Evolutionary conservation across 2,888 invertebrate genomes (phyloP).

Genomic region (Drosophila pseudotalamancana): DNA sequence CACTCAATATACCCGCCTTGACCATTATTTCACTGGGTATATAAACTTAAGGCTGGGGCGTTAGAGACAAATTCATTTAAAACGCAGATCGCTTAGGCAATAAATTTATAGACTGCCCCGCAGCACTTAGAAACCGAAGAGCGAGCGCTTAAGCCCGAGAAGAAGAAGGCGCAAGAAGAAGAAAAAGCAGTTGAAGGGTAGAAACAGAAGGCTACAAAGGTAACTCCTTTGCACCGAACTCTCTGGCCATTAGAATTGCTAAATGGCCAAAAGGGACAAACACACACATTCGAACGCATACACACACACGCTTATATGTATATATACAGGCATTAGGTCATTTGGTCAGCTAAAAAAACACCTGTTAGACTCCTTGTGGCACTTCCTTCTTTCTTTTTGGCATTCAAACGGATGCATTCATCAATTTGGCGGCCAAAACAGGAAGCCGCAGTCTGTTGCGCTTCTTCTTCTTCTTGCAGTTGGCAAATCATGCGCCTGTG

Average conservation of each 20-base stretch:
- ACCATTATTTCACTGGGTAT: too few relatives aligned
- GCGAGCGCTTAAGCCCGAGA: not conserved
- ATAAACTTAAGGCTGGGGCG: conserved; percentile 52
- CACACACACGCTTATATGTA: not conserved
- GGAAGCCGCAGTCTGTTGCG: conserved; percentile 46
- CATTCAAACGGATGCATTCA: conserved; percentile 80
- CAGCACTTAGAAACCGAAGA: conserved; percentile 38
- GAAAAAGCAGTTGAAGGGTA: too few relatives aligned
- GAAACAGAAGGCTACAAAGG: too few relatives aligned
- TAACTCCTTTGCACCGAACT: too few relatives aligned
- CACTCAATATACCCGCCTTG: too few relatives aligned
- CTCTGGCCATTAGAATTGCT: conserved; percentile 72
- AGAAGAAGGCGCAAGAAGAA: not conserved
- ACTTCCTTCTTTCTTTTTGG: conserved; percentile 51
- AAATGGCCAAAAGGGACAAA: conserved; percentile 44
- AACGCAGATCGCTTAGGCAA: conserved; percentile 63
- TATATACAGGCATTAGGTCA: conserved; percentile 79
- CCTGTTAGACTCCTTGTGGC: conserved; percentile 58
- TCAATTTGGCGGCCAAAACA: conserved; percentile 74
- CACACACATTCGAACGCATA: conserved; percentile 48
- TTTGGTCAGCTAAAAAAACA: conserved; percentile 76
- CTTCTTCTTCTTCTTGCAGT: conserved; percentile 19
- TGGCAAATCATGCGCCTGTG: conserved; percentile 49
- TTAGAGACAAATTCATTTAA: conserved; percentile 81
- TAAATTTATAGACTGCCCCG: conserved; percentile 80